Evolutionary conservation across 2,113 vertebrate genomes (phyloP).

Genomic region (Ia io): DNA sequence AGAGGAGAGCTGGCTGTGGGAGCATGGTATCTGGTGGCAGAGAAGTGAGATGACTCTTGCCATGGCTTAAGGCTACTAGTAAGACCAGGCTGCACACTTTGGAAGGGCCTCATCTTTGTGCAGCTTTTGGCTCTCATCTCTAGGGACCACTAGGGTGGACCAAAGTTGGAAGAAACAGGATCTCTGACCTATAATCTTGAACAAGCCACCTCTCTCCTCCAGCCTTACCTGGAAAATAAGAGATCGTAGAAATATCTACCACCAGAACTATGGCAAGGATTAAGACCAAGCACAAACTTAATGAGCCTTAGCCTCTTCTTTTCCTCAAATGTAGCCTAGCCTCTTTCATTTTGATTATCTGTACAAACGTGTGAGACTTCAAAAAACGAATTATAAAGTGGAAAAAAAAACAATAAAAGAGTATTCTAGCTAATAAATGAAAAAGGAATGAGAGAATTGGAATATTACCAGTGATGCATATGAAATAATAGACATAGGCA

Average conservation of each 20-base stretch:
- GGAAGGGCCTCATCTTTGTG: not conserved
- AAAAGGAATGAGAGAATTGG: not conserved
- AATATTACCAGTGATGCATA: not conserved
- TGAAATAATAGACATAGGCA: not conserved
- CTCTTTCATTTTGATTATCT: not conserved
- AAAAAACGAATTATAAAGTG: not conserved
- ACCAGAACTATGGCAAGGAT: not conserved
- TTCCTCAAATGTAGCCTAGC: not conserved
- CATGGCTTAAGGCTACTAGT: no score
- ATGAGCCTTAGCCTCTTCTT: not conserved
- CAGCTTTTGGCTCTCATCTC: not conserved
- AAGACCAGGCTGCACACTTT: not conserved
- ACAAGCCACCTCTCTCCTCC: not conserved
- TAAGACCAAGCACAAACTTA: not conserved
- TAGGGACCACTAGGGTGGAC: not conserved
- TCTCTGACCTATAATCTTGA: not conserved
- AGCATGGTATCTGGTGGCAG: not conserved
- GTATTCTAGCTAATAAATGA: not conserved
- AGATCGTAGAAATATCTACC: not conserved
- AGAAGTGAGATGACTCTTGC: not conserved
- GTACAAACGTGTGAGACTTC: constrained; percentile 5
- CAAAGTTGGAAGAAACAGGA: not conserved
- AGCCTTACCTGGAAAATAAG: not conserved
- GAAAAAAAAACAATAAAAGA: not conserved
- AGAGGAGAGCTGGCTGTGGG: not conserved